A percentile compares a stretch with the other conserved stretches of the same genome.
Conservation (phyloP, 2,797 vertebrate species). For the Lycodopsis pacificus region DNA sequence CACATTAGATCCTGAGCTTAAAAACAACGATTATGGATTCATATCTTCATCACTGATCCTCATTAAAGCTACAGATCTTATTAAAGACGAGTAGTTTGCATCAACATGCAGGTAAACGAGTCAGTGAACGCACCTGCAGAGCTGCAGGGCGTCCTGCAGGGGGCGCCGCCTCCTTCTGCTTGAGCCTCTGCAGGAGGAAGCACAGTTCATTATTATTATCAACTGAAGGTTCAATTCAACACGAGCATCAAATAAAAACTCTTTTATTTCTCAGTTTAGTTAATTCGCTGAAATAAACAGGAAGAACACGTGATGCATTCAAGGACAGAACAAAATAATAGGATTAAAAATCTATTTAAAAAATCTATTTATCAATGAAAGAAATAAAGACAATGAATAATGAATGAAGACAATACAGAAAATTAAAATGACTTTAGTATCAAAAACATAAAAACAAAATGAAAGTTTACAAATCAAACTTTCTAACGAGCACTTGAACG, state of each 20-base stretch:
- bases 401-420: not conserved
- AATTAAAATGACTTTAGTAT: not conserved
- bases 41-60: not conserved
- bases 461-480: not conserved
- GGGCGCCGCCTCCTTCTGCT: conserved; percentile 33
- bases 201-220: not conserved
- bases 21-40: not conserved
- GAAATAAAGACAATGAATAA: not conserved
- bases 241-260: not conserved
- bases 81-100: too few species aligned
- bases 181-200: conserved; percentile 35
- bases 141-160: conserved; percentile 37
- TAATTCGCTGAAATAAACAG: not conserved
- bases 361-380: not conserved
- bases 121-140: conserved; percentile 45
- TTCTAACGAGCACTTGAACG: not conserved
- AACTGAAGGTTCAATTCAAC: not conserved
- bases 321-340: not conserved
- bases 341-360: not conserved
- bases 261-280: not conserved
- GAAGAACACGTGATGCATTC: not conserved
- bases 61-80: not conserved
- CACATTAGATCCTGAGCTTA: too few species aligned
- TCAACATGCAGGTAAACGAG: not conserved
- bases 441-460: not conserved